phyloP scores from a whole-genome alignment of 2,113 vertebrate species.

The Perccottus glenii region DNA sequence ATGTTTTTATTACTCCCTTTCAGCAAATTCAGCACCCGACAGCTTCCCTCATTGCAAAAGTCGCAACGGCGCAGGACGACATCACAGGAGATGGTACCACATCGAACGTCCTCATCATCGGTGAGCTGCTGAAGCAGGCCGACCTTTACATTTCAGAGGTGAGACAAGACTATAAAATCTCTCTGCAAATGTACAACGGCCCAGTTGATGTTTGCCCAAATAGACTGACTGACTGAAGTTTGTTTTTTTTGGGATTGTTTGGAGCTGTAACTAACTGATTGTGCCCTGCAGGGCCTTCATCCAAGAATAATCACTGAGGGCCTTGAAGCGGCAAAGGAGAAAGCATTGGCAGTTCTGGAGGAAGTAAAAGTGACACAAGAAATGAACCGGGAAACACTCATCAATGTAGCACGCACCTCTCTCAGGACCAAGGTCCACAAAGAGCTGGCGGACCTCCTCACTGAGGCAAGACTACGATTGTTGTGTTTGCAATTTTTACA shows the following conservation, averaged over 20 bases:
- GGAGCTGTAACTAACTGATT: not conserved
- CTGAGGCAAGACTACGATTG: constrained; percentile 81
- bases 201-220: too few species aligned
- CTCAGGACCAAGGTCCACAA: constrained; percentile 93
- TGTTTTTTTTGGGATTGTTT: not conserved
- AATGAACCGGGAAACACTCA: constrained; percentile 93
- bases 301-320: constrained; percentile 95
- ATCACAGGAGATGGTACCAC: constrained; percentile 98
- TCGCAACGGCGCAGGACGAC: constrained; percentile 97
- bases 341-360: constrained; percentile 90
- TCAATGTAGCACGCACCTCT: constrained; percentile 92
- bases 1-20: not conserved
- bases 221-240: too few species aligned
- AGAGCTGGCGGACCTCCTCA: constrained; percentile 93
- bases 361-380: constrained; percentile 89
- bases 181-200: not conserved
- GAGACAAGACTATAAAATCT: not conserved
- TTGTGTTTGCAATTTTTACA: too few species aligned
- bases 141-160: constrained; percentile 97
- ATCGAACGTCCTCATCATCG: constrained; percentile 96
- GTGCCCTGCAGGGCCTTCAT: constrained; percentile 86
- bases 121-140: constrained; percentile 95
- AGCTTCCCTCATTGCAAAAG: constrained; percentile 96
- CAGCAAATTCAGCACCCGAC: constrained; percentile 99
- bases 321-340: constrained; percentile 94